phyloP scores from a whole-genome alignment of 2,113 vertebrate species.

The Pseudopipra pipra region DNA sequence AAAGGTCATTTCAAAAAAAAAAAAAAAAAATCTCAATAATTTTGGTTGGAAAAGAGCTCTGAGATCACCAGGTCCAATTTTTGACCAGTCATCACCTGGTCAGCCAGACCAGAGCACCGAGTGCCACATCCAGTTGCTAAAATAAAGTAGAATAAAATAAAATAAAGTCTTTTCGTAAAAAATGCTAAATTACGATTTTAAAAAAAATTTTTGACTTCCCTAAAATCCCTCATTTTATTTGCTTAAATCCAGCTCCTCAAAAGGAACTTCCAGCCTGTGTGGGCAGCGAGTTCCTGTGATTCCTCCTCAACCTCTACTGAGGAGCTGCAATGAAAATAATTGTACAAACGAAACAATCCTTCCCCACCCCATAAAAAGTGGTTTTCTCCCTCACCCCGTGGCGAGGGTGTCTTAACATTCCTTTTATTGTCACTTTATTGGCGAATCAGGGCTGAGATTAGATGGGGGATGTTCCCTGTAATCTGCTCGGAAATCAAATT shows the following conservation, averaged over 20 bases:
- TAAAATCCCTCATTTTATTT: background rate
- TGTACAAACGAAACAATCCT: background rate
- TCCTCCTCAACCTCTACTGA: background rate
- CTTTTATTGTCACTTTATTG: conserved; percentile 77
- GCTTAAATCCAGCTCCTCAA: background rate
- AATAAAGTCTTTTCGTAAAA: no score
- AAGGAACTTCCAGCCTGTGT: background rate
- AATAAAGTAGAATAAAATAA: background rate
- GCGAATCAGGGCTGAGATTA: conserved; percentile 81
- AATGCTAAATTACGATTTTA: background rate
- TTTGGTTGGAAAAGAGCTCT: background rate
- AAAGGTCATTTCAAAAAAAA: no score
- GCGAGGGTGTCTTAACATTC: conserved; percentile 27
- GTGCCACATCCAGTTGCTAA: rapidly evolving
- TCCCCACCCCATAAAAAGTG: background rate
- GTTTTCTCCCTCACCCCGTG: conserved; percentile 25
- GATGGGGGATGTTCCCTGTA: conserved; percentile 90
- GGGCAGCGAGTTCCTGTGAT: background rate
- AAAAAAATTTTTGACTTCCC: rapidly evolving
- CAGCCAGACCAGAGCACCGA: background rate
- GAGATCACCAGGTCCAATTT: background rate
- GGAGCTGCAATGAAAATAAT: background rate
- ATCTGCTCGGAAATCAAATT: conserved; percentile 97
- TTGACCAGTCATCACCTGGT: background rate
- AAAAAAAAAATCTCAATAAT: no score